A percentile compares a stretch with the other conserved stretches of the same genome.
These are phyloP conservation scores for Leptinotarsa peninsularis DNA, from an alignment of 2,888 invertebrate species.

Conservation along the genomic window DNA sequence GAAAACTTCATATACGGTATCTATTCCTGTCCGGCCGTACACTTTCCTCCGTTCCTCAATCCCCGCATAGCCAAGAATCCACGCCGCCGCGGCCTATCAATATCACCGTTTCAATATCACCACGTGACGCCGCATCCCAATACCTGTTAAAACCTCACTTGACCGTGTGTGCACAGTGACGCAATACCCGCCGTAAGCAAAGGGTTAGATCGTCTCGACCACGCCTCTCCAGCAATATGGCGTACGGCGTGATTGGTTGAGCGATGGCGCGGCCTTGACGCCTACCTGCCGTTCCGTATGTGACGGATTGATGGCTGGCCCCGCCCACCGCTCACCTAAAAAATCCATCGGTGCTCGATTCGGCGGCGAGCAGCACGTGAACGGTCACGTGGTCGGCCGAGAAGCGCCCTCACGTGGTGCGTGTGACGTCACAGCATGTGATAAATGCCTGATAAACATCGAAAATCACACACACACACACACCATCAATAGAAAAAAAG, in stretches of 20 bases:
- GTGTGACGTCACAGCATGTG: conserved; percentile 53
- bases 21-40: no score
- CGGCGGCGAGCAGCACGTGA: conserved; percentile 57
- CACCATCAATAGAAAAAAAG: conserved; percentile 49
- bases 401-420: conserved; percentile 50
- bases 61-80: no score
- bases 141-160: conserved; percentile 49
- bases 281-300: conserved; percentile 62
- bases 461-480: conserved; percentile 49
- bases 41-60: no score
- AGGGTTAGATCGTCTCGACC: conserved; percentile 61
- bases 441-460: conserved; percentile 55
- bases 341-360: conserved; percentile 61
- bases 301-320: conserved; percentile 44
- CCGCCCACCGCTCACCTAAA: conserved; percentile 55
- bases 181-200: conserved; percentile 57
- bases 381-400: conserved; percentile 53
- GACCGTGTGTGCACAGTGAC: conserved; percentile 50
- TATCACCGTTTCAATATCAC: conserved; percentile 26
- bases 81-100: background rate
- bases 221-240: conserved; percentile 77
- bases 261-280: conserved; percentile 54
- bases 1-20: no score
- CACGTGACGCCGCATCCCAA: conserved; percentile 39
- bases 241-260: conserved; percentile 74